Percentiles rank a stretch among this genome's conserved stretches.
Evolutionary conservation across 1,140 invertebrate genomes (phyloP).

Genomic region (Micrasema longulum): DNA sequence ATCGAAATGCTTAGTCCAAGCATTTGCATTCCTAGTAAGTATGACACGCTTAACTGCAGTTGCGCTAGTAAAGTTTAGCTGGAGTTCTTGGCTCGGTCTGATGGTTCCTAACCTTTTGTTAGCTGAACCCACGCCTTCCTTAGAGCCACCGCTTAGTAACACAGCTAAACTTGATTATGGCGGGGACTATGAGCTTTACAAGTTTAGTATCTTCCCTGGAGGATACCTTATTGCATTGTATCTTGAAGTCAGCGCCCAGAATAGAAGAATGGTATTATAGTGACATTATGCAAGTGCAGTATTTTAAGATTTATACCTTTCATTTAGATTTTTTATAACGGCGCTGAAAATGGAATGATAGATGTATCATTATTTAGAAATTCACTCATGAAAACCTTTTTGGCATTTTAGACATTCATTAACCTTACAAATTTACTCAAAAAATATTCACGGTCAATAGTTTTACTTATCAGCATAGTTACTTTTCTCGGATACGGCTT

Average conservation of each 20-base stretch:
- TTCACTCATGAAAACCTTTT: conserved; percentile 1
- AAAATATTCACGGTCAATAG: no score
- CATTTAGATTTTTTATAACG: conserved; percentile 31
- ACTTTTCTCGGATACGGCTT: no score
- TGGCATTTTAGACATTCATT: no score
- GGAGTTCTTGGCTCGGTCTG: no score
- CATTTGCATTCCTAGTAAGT: conserved; percentile 54
- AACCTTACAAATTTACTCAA: no score
- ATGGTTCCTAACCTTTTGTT: no score
- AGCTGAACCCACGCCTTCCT: no score
- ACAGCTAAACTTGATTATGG: conserved; percentile 54
- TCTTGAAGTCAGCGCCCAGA: conserved; percentile 36
- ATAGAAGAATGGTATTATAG: conserved; percentile 45
- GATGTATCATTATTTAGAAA: conserved; percentile 52
- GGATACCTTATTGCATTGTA: conserved; percentile 20
- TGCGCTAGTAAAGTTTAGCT: conserved; percentile 51
- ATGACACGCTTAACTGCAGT: conserved; percentile 53
- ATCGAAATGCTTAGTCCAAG: conserved; percentile 46
- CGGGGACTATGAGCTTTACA: conserved; percentile 47
- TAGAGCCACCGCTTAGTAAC: no score
- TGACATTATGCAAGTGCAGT: conserved; percentile 37
- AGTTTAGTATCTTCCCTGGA: conserved; percentile 50
- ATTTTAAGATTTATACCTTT: conserved; percentile 35
- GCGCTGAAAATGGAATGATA: conserved; percentile 52
- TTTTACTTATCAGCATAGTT: no score